These are phyloP conservation scores for Lepidochrysops patricia DNA, from an alignment of 2,888 invertebrate species.

Conservation along the genomic window DNA sequence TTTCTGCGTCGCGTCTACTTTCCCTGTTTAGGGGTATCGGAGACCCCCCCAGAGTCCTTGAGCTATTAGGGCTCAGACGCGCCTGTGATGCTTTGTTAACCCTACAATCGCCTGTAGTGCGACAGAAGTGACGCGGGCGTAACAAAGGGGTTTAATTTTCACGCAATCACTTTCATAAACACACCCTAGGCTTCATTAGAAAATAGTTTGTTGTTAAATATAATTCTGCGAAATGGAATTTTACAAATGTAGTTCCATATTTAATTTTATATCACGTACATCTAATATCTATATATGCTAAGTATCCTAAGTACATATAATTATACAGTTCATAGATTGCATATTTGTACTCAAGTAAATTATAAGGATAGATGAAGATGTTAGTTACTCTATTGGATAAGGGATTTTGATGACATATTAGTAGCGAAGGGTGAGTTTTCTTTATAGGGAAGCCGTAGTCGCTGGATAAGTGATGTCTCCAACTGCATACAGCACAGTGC, in stretches of 20 bases:
- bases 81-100: slow-evolving; percentile 6
- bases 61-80: background rate
- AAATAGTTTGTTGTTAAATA: background rate
- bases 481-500: too few species aligned
- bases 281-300: too few species aligned
- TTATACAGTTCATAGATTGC: too few species aligned
- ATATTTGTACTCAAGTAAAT: too few species aligned
- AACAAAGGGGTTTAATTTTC: background rate
- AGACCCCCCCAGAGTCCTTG: background rate
- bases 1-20: background rate
- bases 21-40: background rate
- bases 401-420: too few species aligned
- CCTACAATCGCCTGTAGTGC: background rate
- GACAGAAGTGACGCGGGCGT: background rate
- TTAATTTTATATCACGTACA: background rate
- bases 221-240: background rate
- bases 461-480: too few species aligned
- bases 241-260: background rate
- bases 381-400: too few species aligned
- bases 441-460: too few species aligned
- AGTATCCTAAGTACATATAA: too few species aligned
- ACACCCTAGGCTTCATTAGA: background rate
- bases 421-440: too few species aligned
- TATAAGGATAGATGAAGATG: too few species aligned
- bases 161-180: background rate